Evolutionary conservation across 2,113 vertebrate genomes (phyloP).

Genomic region (Vanacampus margaritifer): DNA sequence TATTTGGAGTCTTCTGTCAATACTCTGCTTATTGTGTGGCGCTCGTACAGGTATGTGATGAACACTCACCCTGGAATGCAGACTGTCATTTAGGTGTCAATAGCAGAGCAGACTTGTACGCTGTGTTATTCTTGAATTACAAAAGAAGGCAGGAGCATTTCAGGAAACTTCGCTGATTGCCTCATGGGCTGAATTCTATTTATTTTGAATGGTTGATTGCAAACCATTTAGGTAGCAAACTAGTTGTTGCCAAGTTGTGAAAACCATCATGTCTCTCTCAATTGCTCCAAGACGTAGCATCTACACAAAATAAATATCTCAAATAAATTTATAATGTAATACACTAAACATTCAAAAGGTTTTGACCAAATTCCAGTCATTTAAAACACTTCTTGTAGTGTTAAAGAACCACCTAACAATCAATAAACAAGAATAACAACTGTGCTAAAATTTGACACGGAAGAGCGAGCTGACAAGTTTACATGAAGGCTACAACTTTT

Average conservation of each 20-base stretch:
- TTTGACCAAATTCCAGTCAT: neutral
- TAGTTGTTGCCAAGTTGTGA: too few species aligned
- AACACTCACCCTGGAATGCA: constrained; percentile 38
- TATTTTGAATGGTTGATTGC: neutral
- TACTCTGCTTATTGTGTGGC: constrained; percentile 4
- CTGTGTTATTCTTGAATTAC: neutral
- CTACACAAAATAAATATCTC: too few species aligned
- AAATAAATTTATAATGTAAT: too few species aligned
- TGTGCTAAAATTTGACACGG: neutral
- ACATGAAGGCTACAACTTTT: constrained; percentile 1
- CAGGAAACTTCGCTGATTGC: neutral
- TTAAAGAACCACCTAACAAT: neutral
- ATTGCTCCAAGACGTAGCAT: neutral
- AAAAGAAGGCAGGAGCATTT: neutral
- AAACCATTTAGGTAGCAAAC: neutral
- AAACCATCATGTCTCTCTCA: too few species aligned
- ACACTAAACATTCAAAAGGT: too few species aligned
- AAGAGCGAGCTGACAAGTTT: neutral
- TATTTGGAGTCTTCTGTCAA: constrained; percentile 28
- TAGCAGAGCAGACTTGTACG: neutral
- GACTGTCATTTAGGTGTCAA: neutral
- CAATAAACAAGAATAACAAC: neutral
- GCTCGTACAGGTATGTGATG: constrained; percentile 25
- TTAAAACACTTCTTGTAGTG: neutral
- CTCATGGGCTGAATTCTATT: neutral